Evolutionary conservation across 2,888 invertebrate genomes (phyloP), one percentile per base, ranked within the genome.

Genomic region (Tetragnatha montana): DNA sequence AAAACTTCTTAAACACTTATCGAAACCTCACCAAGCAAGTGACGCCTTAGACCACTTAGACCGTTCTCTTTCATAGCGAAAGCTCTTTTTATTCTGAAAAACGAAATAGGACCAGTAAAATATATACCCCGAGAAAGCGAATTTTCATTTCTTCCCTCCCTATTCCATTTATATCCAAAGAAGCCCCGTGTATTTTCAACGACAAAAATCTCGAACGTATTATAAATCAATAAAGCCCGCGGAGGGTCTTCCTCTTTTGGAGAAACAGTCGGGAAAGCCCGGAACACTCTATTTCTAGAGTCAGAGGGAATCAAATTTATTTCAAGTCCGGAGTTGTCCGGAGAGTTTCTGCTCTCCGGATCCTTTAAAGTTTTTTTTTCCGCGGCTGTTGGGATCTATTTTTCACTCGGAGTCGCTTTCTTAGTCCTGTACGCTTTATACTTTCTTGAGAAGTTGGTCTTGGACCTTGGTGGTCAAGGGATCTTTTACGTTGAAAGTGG

Each of bases 251-350:
- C 17, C 60, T 60, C 60, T 60, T 60, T 60, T 60, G 4, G 6
- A 4, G 60, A 60, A 60, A 60, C 60, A 60, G 60, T 60, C 60
- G 60, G 12, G 17, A 60, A 60, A 60, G 60, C 14, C 19, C 69
- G 78, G n/a, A 79, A 76, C 47, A 22, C 85, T 85, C 14, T 22
- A 79, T 79, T 85, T 78, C 78, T 6, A 79, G 78, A 22, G 70
- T 51, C 71, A 21, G 76, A 75, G 14, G 35, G 79, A 85, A 79
- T 79, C 71, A 71, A 85, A 85, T 85, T 85, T 85, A 78, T 79
- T 79, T 85, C 71, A 17, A 75, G 14, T 51, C 21, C 50, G 49
- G 21, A 82, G 17, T 81, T 49, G 69, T 81, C 47, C 49, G 19
- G 49, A 35, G 35, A 81, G 19, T 74, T 82, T 22, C 22, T 82